A percentile compares a stretch with the other conserved stretches of the same genome.
These are phyloP conservation scores for Neogale vison DNA, from an alignment of 2,113 vertebrate species.

Conservation along the genomic window DNA sequence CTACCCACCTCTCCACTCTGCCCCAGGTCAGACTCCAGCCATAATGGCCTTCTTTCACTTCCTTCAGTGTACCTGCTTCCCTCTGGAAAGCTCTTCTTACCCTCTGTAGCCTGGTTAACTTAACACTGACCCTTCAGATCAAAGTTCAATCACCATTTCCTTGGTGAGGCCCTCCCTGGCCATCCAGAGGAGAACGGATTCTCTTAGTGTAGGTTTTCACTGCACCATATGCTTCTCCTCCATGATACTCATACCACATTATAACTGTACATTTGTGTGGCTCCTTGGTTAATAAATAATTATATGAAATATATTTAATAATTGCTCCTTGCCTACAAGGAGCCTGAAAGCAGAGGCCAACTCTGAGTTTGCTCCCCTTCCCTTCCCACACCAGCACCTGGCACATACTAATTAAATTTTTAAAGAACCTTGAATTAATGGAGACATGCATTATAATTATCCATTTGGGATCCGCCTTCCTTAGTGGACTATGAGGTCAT, in stretches of 20 bases:
- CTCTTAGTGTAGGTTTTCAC: background rate
- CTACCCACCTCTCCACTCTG: background rate
- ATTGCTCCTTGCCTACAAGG: background rate
- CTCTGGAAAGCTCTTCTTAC: background rate
- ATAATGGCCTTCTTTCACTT: background rate
- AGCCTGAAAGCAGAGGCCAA: background rate
- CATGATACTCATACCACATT: background rate
- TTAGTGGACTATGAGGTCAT: background rate
- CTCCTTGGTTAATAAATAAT: background rate
- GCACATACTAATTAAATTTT: background rate
- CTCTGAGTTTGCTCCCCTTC: background rate
- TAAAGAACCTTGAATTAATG: constrained; percentile 26
- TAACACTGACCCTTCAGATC: background rate
- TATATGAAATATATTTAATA: background rate
- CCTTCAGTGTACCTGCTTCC: background rate
- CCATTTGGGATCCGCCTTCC: background rate
- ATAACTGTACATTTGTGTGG: background rate
- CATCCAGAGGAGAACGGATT: background rate
- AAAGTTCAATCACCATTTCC: background rate
- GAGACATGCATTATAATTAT: background rate
- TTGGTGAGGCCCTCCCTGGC: background rate
- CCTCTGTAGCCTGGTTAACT: background rate
- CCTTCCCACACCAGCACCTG: background rate
- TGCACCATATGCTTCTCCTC: background rate
- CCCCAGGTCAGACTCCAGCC: background rate